phyloP scores from a whole-genome alignment of 2,888 invertebrate genomes.

The Drosophila putrida region DNA sequence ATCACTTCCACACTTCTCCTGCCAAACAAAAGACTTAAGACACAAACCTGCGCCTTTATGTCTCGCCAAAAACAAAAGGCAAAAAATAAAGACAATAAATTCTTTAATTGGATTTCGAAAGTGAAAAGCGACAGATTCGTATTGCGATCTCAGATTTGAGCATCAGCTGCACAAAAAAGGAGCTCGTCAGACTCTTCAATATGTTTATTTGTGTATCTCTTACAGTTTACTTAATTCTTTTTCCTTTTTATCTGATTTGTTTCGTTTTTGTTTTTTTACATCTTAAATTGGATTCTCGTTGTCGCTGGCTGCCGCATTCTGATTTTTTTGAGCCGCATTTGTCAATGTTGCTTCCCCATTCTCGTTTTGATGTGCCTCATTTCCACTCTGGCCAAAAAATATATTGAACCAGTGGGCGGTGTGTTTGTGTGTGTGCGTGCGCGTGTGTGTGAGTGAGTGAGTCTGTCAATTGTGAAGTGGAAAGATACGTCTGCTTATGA shows the following conservation, averaged over 20 bases:
- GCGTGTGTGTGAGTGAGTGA: slow-evolving; percentile 11
- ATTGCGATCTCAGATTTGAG: slow-evolving; percentile 36
- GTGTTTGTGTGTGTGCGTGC: not conserved
- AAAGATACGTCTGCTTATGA: slow-evolving; percentile 45
- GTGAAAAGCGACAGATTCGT: slow-evolving; percentile 61
- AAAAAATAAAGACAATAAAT: slow-evolving; percentile 33
- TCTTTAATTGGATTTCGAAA: slow-evolving; percentile 71
- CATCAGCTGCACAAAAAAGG: slow-evolving; percentile 66
- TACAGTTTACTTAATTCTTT: slow-evolving; percentile 57
- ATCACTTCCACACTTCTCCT: not conserved
- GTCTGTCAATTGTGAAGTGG: slow-evolving; percentile 55
- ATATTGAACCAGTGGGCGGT: slow-evolving; percentile 48
- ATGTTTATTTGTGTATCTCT: slow-evolving; percentile 75
- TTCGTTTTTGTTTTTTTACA: slow-evolving; percentile 24
- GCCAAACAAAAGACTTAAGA: slow-evolving; percentile 47
- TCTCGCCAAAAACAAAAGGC: slow-evolving; percentile 2
- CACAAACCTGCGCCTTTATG: slow-evolving; percentile 38
- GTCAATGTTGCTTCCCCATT: slow-evolving; percentile 71
- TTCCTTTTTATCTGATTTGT: slow-evolving; percentile 12
- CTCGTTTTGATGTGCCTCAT: slow-evolving; percentile 44
- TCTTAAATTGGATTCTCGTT: slow-evolving; percentile 64
- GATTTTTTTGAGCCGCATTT: slow-evolving; percentile 45
- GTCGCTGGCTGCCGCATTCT: slow-evolving; percentile 47
- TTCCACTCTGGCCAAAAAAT: slow-evolving; percentile 49
- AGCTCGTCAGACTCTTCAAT: slow-evolving; percentile 58